phyloP scores from a whole-genome alignment of 2,113 vertebrate species.

The Odontesthes bonariensis region DNA sequence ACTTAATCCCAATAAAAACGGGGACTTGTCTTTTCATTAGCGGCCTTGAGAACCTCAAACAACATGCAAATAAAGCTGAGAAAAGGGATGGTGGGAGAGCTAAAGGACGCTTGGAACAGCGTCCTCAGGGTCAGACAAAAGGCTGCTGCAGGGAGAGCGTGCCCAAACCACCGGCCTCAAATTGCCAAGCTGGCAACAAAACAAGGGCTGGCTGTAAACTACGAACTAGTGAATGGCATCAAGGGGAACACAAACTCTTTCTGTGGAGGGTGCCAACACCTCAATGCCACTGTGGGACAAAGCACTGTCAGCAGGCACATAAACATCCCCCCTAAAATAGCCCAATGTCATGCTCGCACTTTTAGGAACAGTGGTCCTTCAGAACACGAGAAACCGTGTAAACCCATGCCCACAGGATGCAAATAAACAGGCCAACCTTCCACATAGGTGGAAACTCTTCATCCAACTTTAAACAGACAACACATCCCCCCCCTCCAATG shows the following conservation, averaged over 20 bases:
- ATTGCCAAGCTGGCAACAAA: conserved; percentile 60
- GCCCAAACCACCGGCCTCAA: conserved; percentile 51
- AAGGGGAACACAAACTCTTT: conserved; percentile 45
- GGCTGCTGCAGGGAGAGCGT: conserved; percentile 36
- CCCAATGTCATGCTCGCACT: conserved; percentile 38
- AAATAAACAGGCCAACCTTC: too few species aligned
- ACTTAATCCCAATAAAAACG: conserved; percentile 2
- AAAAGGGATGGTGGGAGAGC: not conserved
- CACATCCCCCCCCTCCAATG: not conserved
- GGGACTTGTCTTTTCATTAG: conserved; percentile 33
- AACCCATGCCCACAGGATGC: not conserved
- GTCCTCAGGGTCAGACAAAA: conserved; percentile 53
- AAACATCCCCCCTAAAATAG: conserved; percentile 47
- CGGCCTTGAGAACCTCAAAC: conserved; percentile 22
- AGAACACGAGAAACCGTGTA: conserved; percentile 2
- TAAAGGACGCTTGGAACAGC: conserved; percentile 46
- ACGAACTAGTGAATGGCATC: conserved; percentile 33
- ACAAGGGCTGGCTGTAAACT: conserved; percentile 44
- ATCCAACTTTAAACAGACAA: not conserved
- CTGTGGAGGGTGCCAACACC: conserved; percentile 57
- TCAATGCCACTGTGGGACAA: conserved; percentile 61
- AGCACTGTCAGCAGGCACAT: conserved; percentile 65
- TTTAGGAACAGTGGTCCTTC: conserved; percentile 9
- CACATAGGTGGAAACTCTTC: not conserved
- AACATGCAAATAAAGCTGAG: conserved; percentile 6